A percentile compares a stretch with the other conserved stretches of the same genome.
Evolutionary conservation across 2,797 vertebrate genomes (phyloP).

Genomic region (Coracias cyanogaster): DNA sequence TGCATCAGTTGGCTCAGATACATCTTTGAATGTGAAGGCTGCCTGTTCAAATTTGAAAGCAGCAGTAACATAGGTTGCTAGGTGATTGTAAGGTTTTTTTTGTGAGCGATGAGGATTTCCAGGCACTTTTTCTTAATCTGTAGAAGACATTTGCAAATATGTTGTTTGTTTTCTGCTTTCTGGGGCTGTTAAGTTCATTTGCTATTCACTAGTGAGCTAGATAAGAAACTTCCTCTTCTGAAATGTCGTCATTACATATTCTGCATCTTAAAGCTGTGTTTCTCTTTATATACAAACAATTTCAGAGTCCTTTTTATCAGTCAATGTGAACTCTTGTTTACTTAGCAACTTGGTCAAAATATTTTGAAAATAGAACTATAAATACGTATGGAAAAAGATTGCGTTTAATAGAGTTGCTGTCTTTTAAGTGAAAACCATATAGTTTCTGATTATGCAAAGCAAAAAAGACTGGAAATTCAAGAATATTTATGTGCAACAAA

Average conservation of each 20-base stretch:
- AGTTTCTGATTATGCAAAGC: neutral
- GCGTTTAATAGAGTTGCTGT: neutral
- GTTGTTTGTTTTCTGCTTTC: slow-evolving; percentile 1
- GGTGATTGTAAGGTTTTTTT: slow-evolving; percentile 71
- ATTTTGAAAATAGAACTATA: neutral
- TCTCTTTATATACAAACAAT: neutral
- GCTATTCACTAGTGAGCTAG: neutral
- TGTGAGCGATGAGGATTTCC: slow-evolving; percentile 47
- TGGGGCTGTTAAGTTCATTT: slow-evolving; percentile 10
- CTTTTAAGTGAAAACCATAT: slow-evolving; percentile 12
- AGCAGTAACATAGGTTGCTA: slow-evolving; percentile 78
- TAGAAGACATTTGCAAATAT: slow-evolving; percentile 28
- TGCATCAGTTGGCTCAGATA: slow-evolving; percentile 59
- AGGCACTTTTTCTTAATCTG: slow-evolving; percentile 56
- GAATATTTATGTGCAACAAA: neutral
- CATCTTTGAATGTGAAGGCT: slow-evolving; percentile 69
- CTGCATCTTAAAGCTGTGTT: neutral
- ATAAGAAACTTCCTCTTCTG: slow-evolving; percentile 52
- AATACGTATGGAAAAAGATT: neutral
- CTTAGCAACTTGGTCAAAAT: neutral
- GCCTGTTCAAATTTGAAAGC: slow-evolving; percentile 74
- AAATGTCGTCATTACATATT: neutral
- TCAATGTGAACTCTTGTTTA: slow-evolving; percentile 39
- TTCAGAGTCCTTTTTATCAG: neutral
- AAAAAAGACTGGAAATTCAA: slow-evolving; percentile 26